Base-by-base conservation (phyloP, 2,888 invertebrate species). In the Drosophila neonasuta region DNA sequence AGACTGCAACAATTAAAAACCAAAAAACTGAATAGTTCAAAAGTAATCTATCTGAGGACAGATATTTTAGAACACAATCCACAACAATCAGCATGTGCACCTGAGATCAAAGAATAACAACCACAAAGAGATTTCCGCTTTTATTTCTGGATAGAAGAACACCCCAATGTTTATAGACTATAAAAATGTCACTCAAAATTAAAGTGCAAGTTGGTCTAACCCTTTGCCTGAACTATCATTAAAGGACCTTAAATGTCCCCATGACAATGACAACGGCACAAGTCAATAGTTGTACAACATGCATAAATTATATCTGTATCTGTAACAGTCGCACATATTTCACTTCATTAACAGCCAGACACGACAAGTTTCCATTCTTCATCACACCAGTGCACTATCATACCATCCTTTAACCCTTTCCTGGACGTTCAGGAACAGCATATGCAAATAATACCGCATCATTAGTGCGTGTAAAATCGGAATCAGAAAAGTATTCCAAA, bases 371-470 rank as follows among this genome's bases (percentile, higher is more conserved):
- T n/a, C 30, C 11, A 1, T n/a, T 17, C 17, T 4, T 1, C n/a
- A 10, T 11, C 20, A 9, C 17, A n/a, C 1, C 55, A 32, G 10
- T 17, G 6, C 9, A 10, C 10, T 13, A 7, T 13, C 24, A n/a
- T 13, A 32, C 5, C 68, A 65, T 29, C 51, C 61, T 62, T 59
- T 79, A 75, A 68, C 67, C 77, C 68, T 66, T 69, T 63, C 54
- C 66, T 59, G 68, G 61, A 42, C 66, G 71, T 56, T 39, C 51
- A 24, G 39, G 39, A 68, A 49, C 29, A 62, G 54, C 86, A 85
- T 87, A 83, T 87, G 83, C 86, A 83, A 83, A 86, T 87, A 83
- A 85, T 83, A 87, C 76, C 71, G 68, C 83, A 86, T 83, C 83
- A 83, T 83, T 83, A 83, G 83, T 78, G 83, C 71, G 68, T 68